A percentile compares a stretch with the other conserved stretches of the same genome.
Conservation (phyloP, 1,140 invertebrate genomes). For the Chionoecetes opilio region DNA sequence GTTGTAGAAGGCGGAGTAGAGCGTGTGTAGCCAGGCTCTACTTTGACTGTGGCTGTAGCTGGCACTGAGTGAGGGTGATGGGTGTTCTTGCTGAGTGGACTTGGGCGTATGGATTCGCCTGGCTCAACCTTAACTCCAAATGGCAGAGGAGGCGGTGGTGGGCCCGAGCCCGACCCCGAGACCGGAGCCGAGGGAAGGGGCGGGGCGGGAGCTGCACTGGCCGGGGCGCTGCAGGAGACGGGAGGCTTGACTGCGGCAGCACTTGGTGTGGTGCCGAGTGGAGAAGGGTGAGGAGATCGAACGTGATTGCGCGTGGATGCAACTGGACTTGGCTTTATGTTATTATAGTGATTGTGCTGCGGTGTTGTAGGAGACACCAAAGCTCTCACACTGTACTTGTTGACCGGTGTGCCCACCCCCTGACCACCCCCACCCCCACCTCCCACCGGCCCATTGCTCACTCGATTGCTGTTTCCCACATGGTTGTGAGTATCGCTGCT, state of each 20-base stretch:
- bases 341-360: conserved; percentile 74
- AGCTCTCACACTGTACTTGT: conserved; percentile 76
- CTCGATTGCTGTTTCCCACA: conserved; percentile 70
- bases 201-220: conserved; percentile 52
- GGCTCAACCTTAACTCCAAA: conserved; percentile 76
- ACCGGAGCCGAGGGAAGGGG: conserved; percentile 57
- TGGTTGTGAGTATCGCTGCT: conserved; percentile 72
- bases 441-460: conserved; percentile 75
- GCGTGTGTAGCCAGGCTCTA: conserved; percentile 69
- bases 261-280: conserved; percentile 64
- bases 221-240: conserved; percentile 31
- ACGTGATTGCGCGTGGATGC: conserved; percentile 73
- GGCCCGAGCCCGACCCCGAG: conserved; percentile 43
- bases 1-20: conserved; percentile 73
- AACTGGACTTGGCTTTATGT: conserved; percentile 72
- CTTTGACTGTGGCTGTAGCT: conserved; percentile 70
- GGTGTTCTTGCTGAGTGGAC: conserved; percentile 36
- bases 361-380: conserved; percentile 71
- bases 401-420: conserved; percentile 68
- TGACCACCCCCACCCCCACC: conserved; percentile 73
- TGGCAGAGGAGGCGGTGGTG: conserved; percentile 49
- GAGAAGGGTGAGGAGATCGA: conserved; percentile 73
- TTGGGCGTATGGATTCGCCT: conserved; percentile 63
- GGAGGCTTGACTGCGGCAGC: conserved; percentile 68
- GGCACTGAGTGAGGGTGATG: conserved; percentile 64